Evolutionary conservation across 2,113 vertebrate species (phyloP), one percentile per base, ranked within the genome.

Genomic region (Indri indri): DNA sequence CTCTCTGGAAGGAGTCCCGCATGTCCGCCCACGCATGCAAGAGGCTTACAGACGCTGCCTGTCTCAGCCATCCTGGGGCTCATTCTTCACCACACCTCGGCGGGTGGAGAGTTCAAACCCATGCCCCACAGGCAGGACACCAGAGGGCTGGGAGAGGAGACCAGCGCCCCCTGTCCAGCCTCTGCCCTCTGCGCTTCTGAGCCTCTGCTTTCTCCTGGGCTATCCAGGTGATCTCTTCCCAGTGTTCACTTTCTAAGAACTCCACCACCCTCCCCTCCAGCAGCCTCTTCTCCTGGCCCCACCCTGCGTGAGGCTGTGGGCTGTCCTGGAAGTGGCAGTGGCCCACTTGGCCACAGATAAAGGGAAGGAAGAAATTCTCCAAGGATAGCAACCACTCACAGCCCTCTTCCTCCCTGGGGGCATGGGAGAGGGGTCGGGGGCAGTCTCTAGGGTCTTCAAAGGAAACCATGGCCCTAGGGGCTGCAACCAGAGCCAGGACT

Each of bases 11-110:
- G 40, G 47, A 20, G 5, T 16, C 27, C 61, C 0, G 14, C 34
- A n/a, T 14, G 3, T 47, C 17, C 3, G 3, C 7, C 6, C 84
- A 13, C 1, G 2, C 1, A 13, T 17, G 27, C 0, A 0, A 34
- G 6, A 25, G 30, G 34, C 61, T 3, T 11, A 13, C 37, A 14
- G 88, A 71, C 34, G 25, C 4, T 5, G 54, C 27, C 61, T 12
- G 25, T 17, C 23, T 80, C 77, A n/a, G n/a, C 25, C n/a, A 0
- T 66, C 63, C 14, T 23, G 68, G 92, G 34, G 25, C 16, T 34
- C n/a, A 52, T 6, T 27, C 37, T 66, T 47, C 42, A 42, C 12
- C 90, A 32, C 4, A n/a, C 3, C 1, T 42, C 40, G 37, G 40
- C 61, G 3, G 0, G 40, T 7, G 47, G 40, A 42, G 47, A 71